Conservation (phyloP, 2,888 invertebrate genomes). For the Drosophila lutescens region DNA sequence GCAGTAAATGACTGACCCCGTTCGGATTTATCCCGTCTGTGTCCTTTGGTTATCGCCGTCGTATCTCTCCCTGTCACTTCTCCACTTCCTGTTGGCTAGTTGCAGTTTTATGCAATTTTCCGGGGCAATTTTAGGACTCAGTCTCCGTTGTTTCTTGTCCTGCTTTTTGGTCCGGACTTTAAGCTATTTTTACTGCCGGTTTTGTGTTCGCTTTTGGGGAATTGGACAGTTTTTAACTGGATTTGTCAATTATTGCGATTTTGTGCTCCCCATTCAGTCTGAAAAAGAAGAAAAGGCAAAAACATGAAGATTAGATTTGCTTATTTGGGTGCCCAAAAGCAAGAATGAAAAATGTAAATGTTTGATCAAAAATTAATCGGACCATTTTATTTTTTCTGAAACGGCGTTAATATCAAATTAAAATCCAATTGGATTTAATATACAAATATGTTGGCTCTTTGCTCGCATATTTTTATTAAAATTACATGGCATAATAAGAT, state of each 20-base stretch:
- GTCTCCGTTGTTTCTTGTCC: constrained; percentile 18
- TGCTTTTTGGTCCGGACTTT: constrained; percentile 51
- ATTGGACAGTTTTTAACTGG: constrained; percentile 19
- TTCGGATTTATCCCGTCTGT: constrained; percentile 56
- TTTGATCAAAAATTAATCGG: background rate
- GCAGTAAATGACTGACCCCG: constrained; percentile 78
- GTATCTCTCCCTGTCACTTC: constrained; percentile 14
- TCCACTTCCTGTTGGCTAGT: constrained; percentile 16
- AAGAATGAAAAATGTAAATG: background rate
- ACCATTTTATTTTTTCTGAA: background rate
- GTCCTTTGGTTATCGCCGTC: constrained; percentile 36
- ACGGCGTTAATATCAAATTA: background rate
- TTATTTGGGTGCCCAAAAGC: background rate
- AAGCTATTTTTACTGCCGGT: constrained; percentile 34
- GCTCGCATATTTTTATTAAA: background rate
- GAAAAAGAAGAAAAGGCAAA: constrained; percentile 28
- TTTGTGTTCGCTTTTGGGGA: constrained; percentile 1
- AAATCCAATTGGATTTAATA: background rate
- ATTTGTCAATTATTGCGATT: constrained; percentile 55
- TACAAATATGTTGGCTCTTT: background rate
- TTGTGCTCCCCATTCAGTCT: constrained; percentile 35
- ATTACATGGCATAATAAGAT: constrained; percentile 1
- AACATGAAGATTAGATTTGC: constrained; percentile 25
- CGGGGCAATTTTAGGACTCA: constrained; percentile 54
- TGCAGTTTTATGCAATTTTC: constrained; percentile 70